A percentile compares a stretch with the other conserved stretches of the same genome.
Conservation (phyloP, 2,113 vertebrate species). For the Calyptomena viridis region DNA sequence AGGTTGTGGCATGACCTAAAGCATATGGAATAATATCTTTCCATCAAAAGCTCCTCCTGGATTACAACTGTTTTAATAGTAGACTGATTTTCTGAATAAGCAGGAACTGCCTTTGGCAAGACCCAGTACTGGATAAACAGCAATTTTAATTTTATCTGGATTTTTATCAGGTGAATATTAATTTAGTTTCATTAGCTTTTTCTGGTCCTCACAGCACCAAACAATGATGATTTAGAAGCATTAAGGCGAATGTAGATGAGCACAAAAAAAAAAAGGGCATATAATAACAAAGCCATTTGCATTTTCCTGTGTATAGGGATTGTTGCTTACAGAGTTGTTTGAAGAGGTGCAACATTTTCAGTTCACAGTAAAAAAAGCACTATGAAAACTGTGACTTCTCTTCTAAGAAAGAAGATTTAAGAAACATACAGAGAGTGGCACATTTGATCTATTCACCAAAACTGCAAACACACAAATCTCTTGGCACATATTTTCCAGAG, state of each 20-base stretch:
- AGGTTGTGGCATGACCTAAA: background rate
- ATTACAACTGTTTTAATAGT: background rate
- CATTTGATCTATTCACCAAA: slow-evolving; percentile 26
- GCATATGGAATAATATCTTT: background rate
- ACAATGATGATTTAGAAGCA: background rate
- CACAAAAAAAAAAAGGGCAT: accelerated
- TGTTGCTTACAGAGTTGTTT: background rate
- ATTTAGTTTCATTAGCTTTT: background rate
- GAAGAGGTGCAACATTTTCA: background rate
- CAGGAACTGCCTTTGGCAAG: background rate
- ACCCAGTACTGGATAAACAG: background rate
- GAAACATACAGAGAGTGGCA: background rate
- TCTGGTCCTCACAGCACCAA: background rate
- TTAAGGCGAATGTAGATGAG: background rate
- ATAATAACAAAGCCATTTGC: background rate
- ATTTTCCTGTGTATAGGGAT: background rate
- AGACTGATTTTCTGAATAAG: background rate
- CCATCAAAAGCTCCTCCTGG: background rate
- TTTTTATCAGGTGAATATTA: background rate
- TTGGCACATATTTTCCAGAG: background rate
- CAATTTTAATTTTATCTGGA: background rate
- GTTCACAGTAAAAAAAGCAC: background rate
- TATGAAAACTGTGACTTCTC: background rate
- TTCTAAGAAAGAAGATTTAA: background rate
- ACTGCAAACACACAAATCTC: background rate